Evolutionary conservation across 23 tunicate genomes (phyloP).

Genomic region (Oikopleura dioica): DNA sequence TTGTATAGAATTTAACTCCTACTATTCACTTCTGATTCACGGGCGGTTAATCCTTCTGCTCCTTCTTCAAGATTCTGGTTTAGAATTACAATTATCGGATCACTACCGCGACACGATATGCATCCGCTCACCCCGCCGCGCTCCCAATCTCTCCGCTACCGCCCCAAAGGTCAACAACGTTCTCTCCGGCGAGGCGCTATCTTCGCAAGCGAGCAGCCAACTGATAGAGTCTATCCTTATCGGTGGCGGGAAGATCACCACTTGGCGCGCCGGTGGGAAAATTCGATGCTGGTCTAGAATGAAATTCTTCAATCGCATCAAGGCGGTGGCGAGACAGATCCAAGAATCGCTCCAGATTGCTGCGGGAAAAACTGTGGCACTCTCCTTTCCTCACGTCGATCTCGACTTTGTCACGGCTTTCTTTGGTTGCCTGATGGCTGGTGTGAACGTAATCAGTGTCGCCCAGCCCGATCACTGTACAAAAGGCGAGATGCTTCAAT

Average conservation of each 20-base stretch:
- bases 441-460: neutral
- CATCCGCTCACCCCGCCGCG: neutral
- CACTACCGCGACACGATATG: constrained; percentile 9
- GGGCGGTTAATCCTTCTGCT: neutral
- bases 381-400: neutral
- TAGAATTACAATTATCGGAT: neutral
- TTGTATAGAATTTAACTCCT: no score
- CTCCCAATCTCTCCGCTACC: no score
- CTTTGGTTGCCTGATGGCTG: constrained; percentile 11
- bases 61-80: no score
- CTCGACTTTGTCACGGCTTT: neutral
- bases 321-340: neutral
- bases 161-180: neutral
- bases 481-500: neutral
- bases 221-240: no score
- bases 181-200: neutral
- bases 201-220: no score
- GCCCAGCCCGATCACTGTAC: neutral
- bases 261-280: constrained; percentile 4
- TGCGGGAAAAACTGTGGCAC: neutral
- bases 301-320: neutral
- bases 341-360: neutral
- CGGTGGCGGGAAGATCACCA: neutral
- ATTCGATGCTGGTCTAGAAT: constrained; percentile 1
- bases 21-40: no score